Evolutionary conservation across 2,888 invertebrate genomes (phyloP), one percentile per base, ranked within the genome.

Genomic region (Smittia aterrima): DNA sequence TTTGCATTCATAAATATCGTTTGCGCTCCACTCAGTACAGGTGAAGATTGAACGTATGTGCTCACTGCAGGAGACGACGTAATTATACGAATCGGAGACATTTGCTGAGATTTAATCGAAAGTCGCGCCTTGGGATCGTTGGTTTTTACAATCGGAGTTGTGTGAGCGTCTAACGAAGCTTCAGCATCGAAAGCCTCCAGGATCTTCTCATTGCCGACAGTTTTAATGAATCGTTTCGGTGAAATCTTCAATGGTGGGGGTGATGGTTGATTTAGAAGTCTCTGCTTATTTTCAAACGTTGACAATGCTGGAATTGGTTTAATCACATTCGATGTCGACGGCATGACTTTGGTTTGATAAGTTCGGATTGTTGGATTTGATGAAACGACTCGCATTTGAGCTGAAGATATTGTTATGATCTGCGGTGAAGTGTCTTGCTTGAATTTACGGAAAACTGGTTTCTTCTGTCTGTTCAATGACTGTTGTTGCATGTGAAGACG

Each of bases 401-500:
- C 9, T 18, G 58, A 58, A 4, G 58, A 20, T 4, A 58, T 58
- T 16, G 22, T 27, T 9, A 58, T 58, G 7, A 22, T 18, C 18
- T 27, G 25, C 18, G n/a, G 67, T 25, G 24, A 16, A 22, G 25
- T 11, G 4, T 38, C 40, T 25, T 3, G 18, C 67, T 22, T 27
- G 1, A 22, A 6, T 27, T 24, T 64, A 16, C 20, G 53, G 27
- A 24, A 62, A 22, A 16, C 18, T 40, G 40, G 40, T 38, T 40
- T 62, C 54, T 72, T 72, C 40, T 70, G 22, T 18, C 40, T 53
- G 9, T 66, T 66, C 3, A 58, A 22, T 1, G 22, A 7, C 25
- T 24, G 13, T 27, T 89, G 85, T 78, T 90, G 89, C 76, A 89
- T 88, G 79, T 90, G 90, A 77, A 89, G 85, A 78, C 88, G 84